Conservation (phyloP, 2,797 vertebrate genomes). For the Zalophus californianus region DNA sequence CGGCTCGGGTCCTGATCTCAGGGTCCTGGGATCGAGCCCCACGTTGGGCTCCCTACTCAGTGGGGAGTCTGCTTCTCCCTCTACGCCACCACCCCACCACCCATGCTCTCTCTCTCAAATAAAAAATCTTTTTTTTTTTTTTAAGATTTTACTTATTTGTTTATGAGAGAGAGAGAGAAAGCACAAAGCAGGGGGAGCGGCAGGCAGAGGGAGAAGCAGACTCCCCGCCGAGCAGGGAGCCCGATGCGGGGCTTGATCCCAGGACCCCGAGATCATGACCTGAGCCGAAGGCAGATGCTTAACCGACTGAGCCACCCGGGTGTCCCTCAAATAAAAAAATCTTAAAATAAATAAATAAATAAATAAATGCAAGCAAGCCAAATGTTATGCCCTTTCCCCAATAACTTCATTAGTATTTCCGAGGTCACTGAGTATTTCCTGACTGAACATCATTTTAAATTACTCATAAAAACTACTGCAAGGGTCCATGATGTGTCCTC, state of each 20-base stretch:
- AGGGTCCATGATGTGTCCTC: background rate
- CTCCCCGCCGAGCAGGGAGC: too few relatives aligned
- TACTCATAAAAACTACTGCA: background rate
- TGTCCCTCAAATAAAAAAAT: background rate
- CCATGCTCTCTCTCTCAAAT: background rate
- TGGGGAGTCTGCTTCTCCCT: fast-evolving
- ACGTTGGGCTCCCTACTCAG: background rate
- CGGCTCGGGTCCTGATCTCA: background rate
- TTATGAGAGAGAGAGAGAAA: too few relatives aligned
- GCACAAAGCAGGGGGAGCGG: too few relatives aligned
- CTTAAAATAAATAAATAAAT: background rate
- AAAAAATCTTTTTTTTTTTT: background rate
- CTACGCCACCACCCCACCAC: too few relatives aligned
- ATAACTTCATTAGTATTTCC: background rate
- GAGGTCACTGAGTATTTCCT: background rate
- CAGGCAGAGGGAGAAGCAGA: too few relatives aligned
- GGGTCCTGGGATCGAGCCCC: background rate
- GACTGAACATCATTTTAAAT: background rate
- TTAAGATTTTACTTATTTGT: too few relatives aligned
- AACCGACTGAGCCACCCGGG: too few relatives aligned
- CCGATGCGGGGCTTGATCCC: too few relatives aligned
- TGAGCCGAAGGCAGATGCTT: too few relatives aligned
- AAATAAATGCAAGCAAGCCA: too few relatives aligned
- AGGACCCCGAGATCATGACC: too few relatives aligned
- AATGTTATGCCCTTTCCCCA: background rate